These are phyloP conservation scores for Epirrhoe alternata DNA, from an alignment of 2,888 invertebrate genomes.

Conservation along the genomic window DNA sequence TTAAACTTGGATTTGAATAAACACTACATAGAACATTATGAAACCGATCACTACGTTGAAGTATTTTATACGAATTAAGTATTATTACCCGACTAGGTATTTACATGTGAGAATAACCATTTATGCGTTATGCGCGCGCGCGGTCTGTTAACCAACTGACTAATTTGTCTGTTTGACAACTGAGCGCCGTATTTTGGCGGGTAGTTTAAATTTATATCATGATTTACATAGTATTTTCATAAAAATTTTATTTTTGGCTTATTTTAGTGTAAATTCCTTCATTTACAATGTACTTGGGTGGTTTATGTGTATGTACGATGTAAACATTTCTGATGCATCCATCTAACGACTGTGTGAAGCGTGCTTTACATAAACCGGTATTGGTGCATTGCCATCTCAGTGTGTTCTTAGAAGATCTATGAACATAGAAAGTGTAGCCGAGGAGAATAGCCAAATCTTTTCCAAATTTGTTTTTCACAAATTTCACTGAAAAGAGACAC, in stretches of 20 bases:
- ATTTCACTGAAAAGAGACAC: conserved; percentile 25
- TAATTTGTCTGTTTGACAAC: neutral
- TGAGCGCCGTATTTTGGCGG: conserved; percentile 9
- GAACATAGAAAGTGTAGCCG: conserved; percentile 40
- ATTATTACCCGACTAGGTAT: neutral
- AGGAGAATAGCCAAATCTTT: conserved; percentile 42
- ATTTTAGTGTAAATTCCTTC: conserved; percentile 17
- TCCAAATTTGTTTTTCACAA: conserved; percentile 37
- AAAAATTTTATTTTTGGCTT: neutral
- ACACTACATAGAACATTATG: neutral
- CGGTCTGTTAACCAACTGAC: conserved; percentile 18
- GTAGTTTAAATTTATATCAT: conserved; percentile 14
- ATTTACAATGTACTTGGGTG: conserved; percentile 14
- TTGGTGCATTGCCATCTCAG: conserved; percentile 34
- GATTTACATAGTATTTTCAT: neutral
- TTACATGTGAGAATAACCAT: conserved; percentile 3
- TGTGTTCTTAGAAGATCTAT: conserved; percentile 22
- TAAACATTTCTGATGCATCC: conserved; percentile 12
- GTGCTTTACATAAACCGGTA: conserved; percentile 18
- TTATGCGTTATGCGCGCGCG: conserved; percentile 15
- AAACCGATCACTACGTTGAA: neutral
- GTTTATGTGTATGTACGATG: conserved; percentile 17
- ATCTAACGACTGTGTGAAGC: conserved; percentile 21
- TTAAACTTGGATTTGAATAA: neutral
- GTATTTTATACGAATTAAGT: too few relatives aligned